Base-by-base conservation (phyloP, 2,888 invertebrate species). In the Lithosia quadra region DNA sequence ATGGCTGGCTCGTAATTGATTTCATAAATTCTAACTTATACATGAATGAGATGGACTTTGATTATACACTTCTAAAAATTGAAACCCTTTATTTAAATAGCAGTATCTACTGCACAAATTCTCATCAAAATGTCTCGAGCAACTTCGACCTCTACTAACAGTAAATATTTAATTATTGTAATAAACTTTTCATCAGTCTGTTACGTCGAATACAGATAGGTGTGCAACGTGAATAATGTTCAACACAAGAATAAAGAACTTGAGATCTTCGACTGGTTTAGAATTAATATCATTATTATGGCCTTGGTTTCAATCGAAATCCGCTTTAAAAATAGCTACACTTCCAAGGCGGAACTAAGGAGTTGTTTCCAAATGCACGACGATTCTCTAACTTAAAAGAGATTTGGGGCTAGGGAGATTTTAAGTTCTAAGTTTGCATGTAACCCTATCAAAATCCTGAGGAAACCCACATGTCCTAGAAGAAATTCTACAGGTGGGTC, bases 111-210 rank as follows among this genome's bases (percentile, higher is more conserved):
- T 49, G 33, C 34, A 22, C 36, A 59, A 34, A 49, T 58, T 33
- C 24, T 10, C 22, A 53, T 28, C 39, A 2, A 10, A 34, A 34
- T 24, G 57, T 62, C 56, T 61, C 28, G 7, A 11, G 15, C 15
- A 10, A 36, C 56, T 1, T 11, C 34, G 68, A 49, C 61, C 65
- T 69, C 61, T 65, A 57, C 28, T 28, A 28, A 61, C 55, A n/a
- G 49, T 56, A 56, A 36, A 43, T 15, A 15, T n/a, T 53, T 10
- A 28, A 22, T 39, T 24, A 39, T 24, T 24, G 4, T 22, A 24
- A 39, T 39, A 33, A 64, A n/a, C 0, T 24, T 39, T 39, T 56
- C 36, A 56, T 39, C 22, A 39, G 39, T 60, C n/a, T 58, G 4
- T 63, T 1, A 10, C 18, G 39, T 28, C 28, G 57, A 24, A 28